Evolutionary conservation across 2,888 invertebrate species (phyloP), one percentile per base, ranked within the genome.

Genomic region (Abscondita cerata): DNA sequence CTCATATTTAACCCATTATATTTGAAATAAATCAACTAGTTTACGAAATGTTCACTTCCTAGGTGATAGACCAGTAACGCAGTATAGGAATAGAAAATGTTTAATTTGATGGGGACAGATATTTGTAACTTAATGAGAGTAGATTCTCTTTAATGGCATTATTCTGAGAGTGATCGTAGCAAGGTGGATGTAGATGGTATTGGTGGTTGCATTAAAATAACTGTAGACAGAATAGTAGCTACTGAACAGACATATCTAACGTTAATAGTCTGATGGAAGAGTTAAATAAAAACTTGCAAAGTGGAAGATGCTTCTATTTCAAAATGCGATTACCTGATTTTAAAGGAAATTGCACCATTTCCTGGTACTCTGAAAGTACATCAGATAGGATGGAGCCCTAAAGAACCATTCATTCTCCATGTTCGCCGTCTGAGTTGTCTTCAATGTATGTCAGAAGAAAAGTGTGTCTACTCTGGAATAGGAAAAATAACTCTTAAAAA

Each of bases 41-140:
- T 31, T 6, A 31, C 5, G 9, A 31, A 31, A 31, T 9, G 64
- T 59, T 80, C 31, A 9, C 31, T 31, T 31, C 31, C 31, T 31
- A 31, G 9, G 31, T 31, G 31, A 31, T 9, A 31, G 31, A 31
- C 78, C 80, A 3, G 69, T 70, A 0, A 76, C 74, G 3, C 77
- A 78, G 55, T 78, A 78, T 56, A 53, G 75, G 16, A 75, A 79
- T 59, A 77, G 77, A 68, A 65, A 0, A 78, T 77, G 70, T 78
- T 80, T 68, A 73, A 66, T 69, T 68, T 73, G 44, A 48, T 6
- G 5, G 31, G 9, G 31, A 31, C 31, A 31, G 31, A 6, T 9
- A 6, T 31, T 31, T 6, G 31, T 31, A 31, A 31, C 5, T 6
- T 31, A 9, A 31, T 31, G 31, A 31, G 9, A 6, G 31, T 31